phyloP scores from a whole-genome alignment of 2,113 vertebrate species.

The Peucedramus taeniatus region DNA sequence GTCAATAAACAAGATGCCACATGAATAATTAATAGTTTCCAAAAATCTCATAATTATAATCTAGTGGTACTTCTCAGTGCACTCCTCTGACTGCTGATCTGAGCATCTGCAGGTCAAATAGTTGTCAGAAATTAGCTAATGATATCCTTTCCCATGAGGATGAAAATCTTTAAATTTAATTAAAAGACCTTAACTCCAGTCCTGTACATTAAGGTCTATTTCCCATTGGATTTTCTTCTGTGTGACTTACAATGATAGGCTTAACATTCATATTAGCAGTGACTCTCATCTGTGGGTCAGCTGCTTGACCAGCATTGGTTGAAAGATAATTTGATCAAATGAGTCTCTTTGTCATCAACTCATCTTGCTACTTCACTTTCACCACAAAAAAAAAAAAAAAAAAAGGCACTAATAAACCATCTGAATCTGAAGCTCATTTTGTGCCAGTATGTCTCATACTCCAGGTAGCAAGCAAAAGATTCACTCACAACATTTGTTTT shows the following conservation, averaged over 20 bases:
- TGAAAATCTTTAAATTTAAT: constrained; percentile 77
- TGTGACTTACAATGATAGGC: constrained; percentile 18
- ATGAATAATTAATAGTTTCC: constrained; percentile 44
- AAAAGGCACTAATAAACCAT: background rate
- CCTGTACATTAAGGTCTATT: constrained; percentile 50
- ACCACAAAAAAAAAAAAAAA: background rate
- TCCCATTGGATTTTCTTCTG: constrained; percentile 51
- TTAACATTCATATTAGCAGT: constrained; percentile 29
- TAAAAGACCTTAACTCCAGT: constrained; percentile 70
- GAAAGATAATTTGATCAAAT: constrained; percentile 29
- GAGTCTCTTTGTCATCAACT: background rate
- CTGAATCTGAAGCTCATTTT: constrained; percentile 39
- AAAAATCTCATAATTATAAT: constrained; percentile 62
- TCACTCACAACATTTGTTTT: constrained; percentile 44
- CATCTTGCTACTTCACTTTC: constrained; percentile 2
- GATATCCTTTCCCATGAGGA: constrained; percentile 63
- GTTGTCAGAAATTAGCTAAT: constrained; percentile 72
- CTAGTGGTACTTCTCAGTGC: constrained; percentile 44
- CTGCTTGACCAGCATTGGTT: background rate
- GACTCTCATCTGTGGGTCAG: background rate
- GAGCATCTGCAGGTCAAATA: constrained; percentile 69
- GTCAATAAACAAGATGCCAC: constrained; percentile 19
- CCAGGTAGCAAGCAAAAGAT: background rate
- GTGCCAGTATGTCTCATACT: background rate
- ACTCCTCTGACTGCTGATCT: constrained; percentile 60